Conservation (phyloP, 2,888 invertebrate species). For the Scelioninae gen. 1 region DNA sequence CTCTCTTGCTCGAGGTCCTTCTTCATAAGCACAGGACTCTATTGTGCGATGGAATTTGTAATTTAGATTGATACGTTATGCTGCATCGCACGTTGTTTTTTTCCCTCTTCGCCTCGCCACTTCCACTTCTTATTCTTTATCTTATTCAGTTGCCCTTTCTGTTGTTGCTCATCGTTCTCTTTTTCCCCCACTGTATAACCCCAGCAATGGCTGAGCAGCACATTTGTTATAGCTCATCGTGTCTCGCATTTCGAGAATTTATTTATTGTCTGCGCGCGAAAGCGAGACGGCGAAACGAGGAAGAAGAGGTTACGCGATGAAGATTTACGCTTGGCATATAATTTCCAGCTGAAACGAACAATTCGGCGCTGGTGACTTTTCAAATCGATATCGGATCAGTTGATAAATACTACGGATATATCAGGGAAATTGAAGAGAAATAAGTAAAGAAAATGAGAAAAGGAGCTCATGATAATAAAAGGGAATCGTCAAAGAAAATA, state of each 20-base stretch:
- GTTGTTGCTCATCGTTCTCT: slow-evolving; percentile 6
- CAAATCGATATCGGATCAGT: slow-evolving; percentile 60
- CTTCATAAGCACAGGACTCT: slow-evolving; percentile 69
- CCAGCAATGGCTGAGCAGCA: slow-evolving; percentile 44
- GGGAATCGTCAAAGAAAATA: too few relatives aligned
- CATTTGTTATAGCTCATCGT: slow-evolving; percentile 71
- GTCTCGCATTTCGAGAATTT: slow-evolving; percentile 76
- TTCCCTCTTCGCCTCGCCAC: slow-evolving; percentile 39
- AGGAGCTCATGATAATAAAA: too few relatives aligned
- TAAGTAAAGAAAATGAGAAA: slow-evolving; percentile 57
- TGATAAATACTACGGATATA: slow-evolving; percentile 34
- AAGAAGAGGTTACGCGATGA: too few relatives aligned
- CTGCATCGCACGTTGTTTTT: slow-evolving; percentile 71
- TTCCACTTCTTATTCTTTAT: slow-evolving; percentile 62
- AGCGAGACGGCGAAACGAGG: too few relatives aligned
- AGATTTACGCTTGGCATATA: slow-evolving; percentile 69
- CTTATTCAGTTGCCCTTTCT: slow-evolving; percentile 46
- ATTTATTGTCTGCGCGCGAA: slow-evolving; percentile 71
- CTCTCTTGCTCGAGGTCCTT: slow-evolving; percentile 71
- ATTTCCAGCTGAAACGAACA: too few relatives aligned
- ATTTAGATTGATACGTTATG: slow-evolving; percentile 83
- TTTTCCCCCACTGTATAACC: slow-evolving; percentile 4
- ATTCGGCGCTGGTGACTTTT: slow-evolving; percentile 67
- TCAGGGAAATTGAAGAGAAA: slow-evolving; percentile 57
- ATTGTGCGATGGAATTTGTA: slow-evolving; percentile 84